These are phyloP conservation scores for Lepidocyrtoides sp. DNA, from an alignment of 2,888 invertebrate species.

Conservation along the genomic window DNA sequence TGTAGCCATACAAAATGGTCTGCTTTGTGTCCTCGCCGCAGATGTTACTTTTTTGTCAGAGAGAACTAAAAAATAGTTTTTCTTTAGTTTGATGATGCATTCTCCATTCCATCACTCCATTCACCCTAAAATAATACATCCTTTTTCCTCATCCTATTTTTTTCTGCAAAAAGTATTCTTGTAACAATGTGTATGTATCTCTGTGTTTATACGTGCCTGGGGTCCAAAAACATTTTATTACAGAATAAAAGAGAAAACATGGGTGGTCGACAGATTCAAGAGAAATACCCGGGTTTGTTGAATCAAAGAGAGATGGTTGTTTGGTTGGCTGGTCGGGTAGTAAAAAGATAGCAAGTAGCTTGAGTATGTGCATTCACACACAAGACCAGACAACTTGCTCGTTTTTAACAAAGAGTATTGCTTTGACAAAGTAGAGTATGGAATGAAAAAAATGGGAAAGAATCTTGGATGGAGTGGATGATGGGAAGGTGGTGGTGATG, in stretches of 20 bases:
- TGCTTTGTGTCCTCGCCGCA: neutral
- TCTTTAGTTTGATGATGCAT: slow-evolving; percentile 20
- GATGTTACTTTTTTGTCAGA: slow-evolving; percentile 5
- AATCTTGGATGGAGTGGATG: slow-evolving; percentile 6
- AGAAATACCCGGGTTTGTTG: neutral
- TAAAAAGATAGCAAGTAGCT: neutral
- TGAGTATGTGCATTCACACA: neutral
- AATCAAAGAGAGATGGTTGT: neutral
- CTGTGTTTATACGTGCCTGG: slow-evolving; percentile 42
- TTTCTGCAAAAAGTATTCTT: slow-evolving; percentile 30
- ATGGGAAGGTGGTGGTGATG: slow-evolving; percentile 25
- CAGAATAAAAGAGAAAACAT: slow-evolving; percentile 33
- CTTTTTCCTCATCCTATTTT: neutral
- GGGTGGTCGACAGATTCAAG: slow-evolving; percentile 5
- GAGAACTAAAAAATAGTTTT: neutral
- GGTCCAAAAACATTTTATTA: slow-evolving; percentile 52
- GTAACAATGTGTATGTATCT: neutral
- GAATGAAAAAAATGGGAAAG: neutral
- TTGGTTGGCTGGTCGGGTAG: neutral
- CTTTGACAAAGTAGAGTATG: slow-evolving; percentile 20
- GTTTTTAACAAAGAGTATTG: neutral
- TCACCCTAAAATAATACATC: neutral
- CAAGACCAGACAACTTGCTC: neutral
- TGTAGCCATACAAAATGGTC: slow-evolving; percentile 9
- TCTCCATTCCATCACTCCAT: slow-evolving; percentile 5